Evolutionary conservation across 1,140 invertebrate genomes (phyloP), one percentile per base, ranked within the genome.

Genomic region (Lasioglossum baleicum): DNA sequence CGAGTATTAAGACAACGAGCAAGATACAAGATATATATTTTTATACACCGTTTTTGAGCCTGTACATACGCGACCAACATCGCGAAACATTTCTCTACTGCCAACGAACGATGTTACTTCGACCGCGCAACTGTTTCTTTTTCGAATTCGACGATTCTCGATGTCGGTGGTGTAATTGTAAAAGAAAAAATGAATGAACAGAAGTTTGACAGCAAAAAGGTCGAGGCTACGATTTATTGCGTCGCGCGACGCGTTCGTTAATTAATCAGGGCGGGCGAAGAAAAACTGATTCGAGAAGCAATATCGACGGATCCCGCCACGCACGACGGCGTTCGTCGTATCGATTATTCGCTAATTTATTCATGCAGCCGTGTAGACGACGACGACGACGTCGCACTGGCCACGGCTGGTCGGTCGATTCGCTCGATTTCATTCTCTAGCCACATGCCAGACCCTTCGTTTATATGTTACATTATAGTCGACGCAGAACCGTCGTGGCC

Each of bases 331-430:
- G 65, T 73, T 51, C 40, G 26, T 66, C n/a, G 63, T 40, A 89
- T 89, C 88, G 88, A 89, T 89, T 89, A 81, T 89, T 86, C 68
- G 86, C 40, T 89, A 89, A 89, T 89, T 89, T 89, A 89, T 89
- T 89, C 88, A 89, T 88, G 72, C 70, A n/a, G 7, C 72, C 71
- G 61, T 69, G 51, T 64, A 68, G 72, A 80, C 48, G 83, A 81
- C 48, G 70, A 70, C 83, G 74, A 86, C 85, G 81, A 80, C 81
- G 84, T 75, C 81, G 81, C 77, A 81, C 85, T 86, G 85, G 74
- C 84, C 84, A 86, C 65, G 40, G 64, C 63, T 40, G 83, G 78
- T 76, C 83, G 87, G 83, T 87, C 86, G 86, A 87, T 82, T 87
- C 83, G 78, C 69, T 81, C 75, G 81, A 86, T 85, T 74, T 83